Percentiles rank a stretch among this genome's conserved stretches.
Conservation (phyloP, 2,113 vertebrate species). For the Amphiprion ocellaris region DNA sequence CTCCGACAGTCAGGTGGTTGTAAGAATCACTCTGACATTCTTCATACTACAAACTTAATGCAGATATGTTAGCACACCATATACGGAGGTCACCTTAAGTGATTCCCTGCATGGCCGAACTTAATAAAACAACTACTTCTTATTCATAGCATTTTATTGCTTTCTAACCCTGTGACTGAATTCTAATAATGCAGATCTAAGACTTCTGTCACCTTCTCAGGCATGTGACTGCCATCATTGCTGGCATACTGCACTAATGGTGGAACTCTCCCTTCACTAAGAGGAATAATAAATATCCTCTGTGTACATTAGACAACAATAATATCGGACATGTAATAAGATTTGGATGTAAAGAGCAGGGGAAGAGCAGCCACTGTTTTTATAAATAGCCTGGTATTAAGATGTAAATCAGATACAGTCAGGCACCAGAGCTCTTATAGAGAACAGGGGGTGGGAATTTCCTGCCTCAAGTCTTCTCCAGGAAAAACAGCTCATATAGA, state of each 20-base stretch:
- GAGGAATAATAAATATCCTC: neutral
- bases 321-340: neutral
- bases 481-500: constrained; percentile 39
- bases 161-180: too few species aligned
- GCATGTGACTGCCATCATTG: neutral
- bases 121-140: too few species aligned
- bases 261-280: neutral
- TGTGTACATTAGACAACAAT: neutral
- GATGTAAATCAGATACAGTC: constrained; percentile 18
- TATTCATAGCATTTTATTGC: too few species aligned
- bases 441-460: constrained; percentile 25
- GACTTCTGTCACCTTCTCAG: too few species aligned
- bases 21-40: too few species aligned
- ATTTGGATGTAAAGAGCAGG: neutral
- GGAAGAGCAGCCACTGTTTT: neutral
- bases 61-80: too few species aligned
- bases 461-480: constrained; percentile 27
- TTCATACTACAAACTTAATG: too few species aligned
- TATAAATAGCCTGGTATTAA: constrained; percentile 15
- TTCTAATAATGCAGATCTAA: too few species aligned
- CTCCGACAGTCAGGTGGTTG: too few species aligned
- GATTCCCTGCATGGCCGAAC: too few species aligned
- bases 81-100: too few species aligned
- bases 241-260: neutral
- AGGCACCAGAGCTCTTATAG: neutral